These are phyloP conservation scores for Rhea americana DNA, from an alignment of 2,113 vertebrate genomes.

Conservation along the genomic window DNA sequence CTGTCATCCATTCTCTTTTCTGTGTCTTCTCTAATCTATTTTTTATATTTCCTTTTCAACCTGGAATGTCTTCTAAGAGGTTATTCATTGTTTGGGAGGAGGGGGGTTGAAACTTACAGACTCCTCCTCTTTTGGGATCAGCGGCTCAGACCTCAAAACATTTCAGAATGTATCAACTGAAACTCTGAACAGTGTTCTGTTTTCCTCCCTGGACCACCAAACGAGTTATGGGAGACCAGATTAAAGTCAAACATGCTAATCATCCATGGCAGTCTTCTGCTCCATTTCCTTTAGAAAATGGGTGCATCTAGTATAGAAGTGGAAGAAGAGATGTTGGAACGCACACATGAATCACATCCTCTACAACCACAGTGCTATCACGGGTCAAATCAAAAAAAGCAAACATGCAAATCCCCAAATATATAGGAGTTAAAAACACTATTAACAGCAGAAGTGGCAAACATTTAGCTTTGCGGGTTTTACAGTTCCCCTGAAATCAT, in stretches of 20 bases:
- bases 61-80: background rate
- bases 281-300: background rate
- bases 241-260: background rate
- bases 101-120: background rate
- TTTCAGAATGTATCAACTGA: background rate
- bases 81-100: background rate
- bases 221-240: background rate
- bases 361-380: background rate
- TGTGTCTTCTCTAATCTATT: background rate
- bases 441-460: background rate
- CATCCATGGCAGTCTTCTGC: background rate
- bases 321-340: background rate
- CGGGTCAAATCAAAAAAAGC: background rate
- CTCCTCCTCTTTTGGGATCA: background rate
- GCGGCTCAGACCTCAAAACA: background rate
- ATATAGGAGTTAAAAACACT: background rate
- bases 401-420: background rate
- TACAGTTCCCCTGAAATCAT: background rate
- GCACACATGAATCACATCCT: fast-evolving
- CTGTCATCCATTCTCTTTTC: background rate
- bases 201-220: background rate
- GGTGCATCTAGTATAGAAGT: background rate
- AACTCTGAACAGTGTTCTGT: background rate
- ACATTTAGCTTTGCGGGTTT: background rate
- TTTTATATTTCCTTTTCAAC: background rate